Conservation (phyloP, 2,888 invertebrate species). For the Rhyacophila evoluta region DNA sequence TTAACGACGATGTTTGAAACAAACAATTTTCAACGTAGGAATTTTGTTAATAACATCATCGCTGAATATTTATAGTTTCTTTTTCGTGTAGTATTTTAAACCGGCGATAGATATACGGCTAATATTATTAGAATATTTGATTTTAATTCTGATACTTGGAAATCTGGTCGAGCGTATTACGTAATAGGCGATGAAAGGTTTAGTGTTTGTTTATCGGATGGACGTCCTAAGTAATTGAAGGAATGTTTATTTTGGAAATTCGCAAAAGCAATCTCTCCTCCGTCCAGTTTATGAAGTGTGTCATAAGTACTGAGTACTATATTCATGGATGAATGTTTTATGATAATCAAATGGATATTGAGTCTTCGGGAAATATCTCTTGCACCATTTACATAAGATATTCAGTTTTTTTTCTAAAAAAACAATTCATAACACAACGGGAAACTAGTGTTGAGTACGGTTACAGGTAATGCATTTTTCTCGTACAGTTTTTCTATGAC, state of each 20-base stretch:
- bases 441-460: no score
- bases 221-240: neutral
- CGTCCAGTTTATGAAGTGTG: neutral
- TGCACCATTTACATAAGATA: neutral
- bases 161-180: neutral
- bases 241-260: neutral
- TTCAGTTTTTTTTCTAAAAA: neutral
- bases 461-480: no score
- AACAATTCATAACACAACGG: neutral
- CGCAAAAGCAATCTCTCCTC: neutral
- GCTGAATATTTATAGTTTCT: neutral
- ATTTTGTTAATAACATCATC: neutral
- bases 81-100: neutral
- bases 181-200: neutral
- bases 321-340: slow-evolving; percentile 12
- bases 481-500: no score
- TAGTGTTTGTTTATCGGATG: neutral
- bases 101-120: neutral
- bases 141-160: neutral
- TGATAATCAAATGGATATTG: neutral
- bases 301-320: neutral
- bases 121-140: slow-evolving; percentile 3
- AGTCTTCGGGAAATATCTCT: neutral
- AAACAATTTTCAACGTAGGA: neutral
- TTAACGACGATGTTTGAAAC: neutral